Conservation (phyloP, 2,113 vertebrate genomes). For the Callorhinus ursinus region DNA sequence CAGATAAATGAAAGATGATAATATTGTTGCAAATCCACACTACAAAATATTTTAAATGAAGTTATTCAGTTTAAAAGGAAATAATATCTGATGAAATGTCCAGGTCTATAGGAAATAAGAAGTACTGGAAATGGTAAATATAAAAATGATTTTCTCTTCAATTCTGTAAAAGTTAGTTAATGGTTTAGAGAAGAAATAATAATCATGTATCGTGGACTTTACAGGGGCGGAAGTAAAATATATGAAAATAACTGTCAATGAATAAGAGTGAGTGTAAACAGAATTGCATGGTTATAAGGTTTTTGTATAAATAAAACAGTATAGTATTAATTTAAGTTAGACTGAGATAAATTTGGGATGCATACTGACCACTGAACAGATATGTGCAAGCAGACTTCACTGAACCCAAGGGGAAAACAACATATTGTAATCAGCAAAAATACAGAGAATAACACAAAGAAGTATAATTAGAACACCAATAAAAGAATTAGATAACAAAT, state of each 20-base stretch:
- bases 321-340: background rate
- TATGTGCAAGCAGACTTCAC: background rate
- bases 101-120: background rate
- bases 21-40: background rate
- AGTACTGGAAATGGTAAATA: background rate
- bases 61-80: background rate
- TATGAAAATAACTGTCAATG: background rate
- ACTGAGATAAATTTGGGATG: background rate
- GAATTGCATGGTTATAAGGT: background rate
- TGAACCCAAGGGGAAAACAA: background rate
- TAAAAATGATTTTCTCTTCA: background rate
- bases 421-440: background rate
- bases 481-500: background rate
- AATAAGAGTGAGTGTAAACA: background rate
- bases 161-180: background rate
- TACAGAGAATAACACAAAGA: background rate
- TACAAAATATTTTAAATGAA: background rate
- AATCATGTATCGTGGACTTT: background rate
- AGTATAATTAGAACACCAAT: background rate
- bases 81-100: background rate
- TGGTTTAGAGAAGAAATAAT: background rate
- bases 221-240: background rate
- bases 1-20: slow-evolving; percentile 6
- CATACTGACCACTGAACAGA: background rate
- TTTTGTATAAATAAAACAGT: background rate